Base-by-base conservation (phyloP, 2,797 vertebrate genomes). In the Pseudotriccus pelzelni region DNA sequence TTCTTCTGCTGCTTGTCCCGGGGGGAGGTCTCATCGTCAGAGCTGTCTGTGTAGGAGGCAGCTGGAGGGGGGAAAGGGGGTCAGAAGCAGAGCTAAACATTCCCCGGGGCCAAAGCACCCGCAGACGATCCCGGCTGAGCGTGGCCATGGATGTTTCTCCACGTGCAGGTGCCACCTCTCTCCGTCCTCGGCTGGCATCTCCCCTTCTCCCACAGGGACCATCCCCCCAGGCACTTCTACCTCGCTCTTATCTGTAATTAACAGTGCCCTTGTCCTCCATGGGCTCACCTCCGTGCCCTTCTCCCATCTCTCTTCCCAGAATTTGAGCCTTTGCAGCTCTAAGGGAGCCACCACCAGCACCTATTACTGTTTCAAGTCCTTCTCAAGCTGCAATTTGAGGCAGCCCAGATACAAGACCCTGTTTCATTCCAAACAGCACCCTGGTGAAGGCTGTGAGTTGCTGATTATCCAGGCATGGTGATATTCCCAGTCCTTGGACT, bases 1-100 rank as follows among this genome's bases (percentile, higher is more conserved):
- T 99, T 99, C 96, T 99, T 99, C 98, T 99, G 99, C 97, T 99
- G 99, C 91, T 99, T 99, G 97, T 99, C 99, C 36, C 99, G 97
- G 5, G 99, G 99, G 36, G 99, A 99, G 12, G 99, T 99, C 98
- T 99, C 99, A 58, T 99, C 99, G 11, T 99, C 99, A 0, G 99
- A 99, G 98, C 99, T 99, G 98, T 99, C 99, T 12, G 99, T 99
- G 97, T 99, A 99, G 3, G 99, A 99, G n/a, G 99, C 99, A 50
- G 99, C 99, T 99, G 97, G 52, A 84, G 92, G 80, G 59, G 37
- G 63, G 93, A 16, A 39, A 39, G 89, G 70, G 78, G 30, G 50
- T 94, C 69, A 96, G 94, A 39, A 25, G 9, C 3, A 84, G 79
- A 69, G 4, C 2, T 1, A 7, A 18, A 34, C 3, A 2, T 1